Evolutionary conservation across 2,888 invertebrate genomes (phyloP).

Genomic region (Ennomos quercinarius): DNA sequence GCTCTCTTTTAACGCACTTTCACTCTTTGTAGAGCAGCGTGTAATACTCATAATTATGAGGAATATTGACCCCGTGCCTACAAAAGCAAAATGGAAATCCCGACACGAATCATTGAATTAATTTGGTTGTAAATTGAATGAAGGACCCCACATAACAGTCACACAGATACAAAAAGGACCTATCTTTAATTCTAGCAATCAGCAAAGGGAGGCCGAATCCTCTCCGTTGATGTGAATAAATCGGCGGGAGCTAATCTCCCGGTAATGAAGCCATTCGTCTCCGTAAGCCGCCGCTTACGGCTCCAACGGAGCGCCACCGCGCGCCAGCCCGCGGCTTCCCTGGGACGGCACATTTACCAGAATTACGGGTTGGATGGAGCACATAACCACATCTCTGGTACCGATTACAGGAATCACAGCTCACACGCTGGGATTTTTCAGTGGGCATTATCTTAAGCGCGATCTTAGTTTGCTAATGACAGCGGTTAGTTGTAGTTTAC

Average conservation of each 20-base stretch:
- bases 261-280: conserved; percentile 24
- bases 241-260: conserved; percentile 16
- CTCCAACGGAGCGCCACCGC: not conserved
- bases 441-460: not conserved
- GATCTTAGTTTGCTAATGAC: not conserved
- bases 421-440: not conserved
- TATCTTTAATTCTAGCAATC: conserved; percentile 7
- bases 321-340: not conserved
- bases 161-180: no score
- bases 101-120: no score
- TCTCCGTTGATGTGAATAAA: conserved; percentile 6
- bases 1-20: no score
- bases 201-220: not conserved
- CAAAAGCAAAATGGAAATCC: no score
- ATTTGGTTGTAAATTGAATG: no score
- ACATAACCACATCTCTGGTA: not conserved
- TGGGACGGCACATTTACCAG: not conserved
- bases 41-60: no score
- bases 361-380: conserved; percentile 4
- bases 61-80: no score
- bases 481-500: not conserved
- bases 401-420: not conserved
- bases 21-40: no score
- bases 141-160: no score
- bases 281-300: conserved; percentile 9